Percentiles rank a stretch among this genome's conserved stretches.
phyloP scores from a whole-genome alignment of 2,888 invertebrate species.

The Axea sp. region DNA sequence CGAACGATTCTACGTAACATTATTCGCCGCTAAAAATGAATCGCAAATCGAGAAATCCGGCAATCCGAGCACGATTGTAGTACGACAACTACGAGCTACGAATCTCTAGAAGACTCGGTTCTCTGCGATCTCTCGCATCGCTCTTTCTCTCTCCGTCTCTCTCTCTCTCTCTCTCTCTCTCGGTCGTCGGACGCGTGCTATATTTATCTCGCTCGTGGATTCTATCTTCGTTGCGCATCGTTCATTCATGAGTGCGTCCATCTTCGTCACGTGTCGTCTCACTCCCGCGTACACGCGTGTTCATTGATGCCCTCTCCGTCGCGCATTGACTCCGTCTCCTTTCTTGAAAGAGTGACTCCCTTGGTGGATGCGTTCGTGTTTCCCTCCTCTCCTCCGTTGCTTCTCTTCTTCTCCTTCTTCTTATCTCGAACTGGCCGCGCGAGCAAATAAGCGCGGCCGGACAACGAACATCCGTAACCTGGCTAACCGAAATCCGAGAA shows the following conservation, averaged over 20 bases:
- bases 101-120: constrained; percentile 44
- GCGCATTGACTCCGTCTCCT: constrained; percentile 37
- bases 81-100: constrained; percentile 44
- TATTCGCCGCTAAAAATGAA: constrained; percentile 4
- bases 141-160: constrained; percentile 60
- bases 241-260: constrained; percentile 72
- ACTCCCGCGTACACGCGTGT: constrained; percentile 69
- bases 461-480: constrained; percentile 64
- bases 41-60: constrained; percentile 18
- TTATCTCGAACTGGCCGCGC: constrained; percentile 56
- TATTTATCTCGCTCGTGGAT: constrained; percentile 76
- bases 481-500: constrained; percentile 63
- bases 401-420: constrained; percentile 27
- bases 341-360: constrained; percentile 50
- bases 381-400: background rate
- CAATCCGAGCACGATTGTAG: constrained; percentile 35
- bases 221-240: constrained; percentile 73
- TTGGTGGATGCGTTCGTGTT: constrained; percentile 46
- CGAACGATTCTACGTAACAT: background rate
- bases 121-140: constrained; percentile 56
- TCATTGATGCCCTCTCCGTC: constrained; percentile 75
- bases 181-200: constrained; percentile 70
- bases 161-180: constrained; percentile 60
- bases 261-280: constrained; percentile 66
- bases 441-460: constrained; percentile 55